Percentiles rank a stretch among this genome's conserved stretches.
Conservation (phyloP, 2,113 vertebrate genomes). For the Rattus rattus region DNA sequence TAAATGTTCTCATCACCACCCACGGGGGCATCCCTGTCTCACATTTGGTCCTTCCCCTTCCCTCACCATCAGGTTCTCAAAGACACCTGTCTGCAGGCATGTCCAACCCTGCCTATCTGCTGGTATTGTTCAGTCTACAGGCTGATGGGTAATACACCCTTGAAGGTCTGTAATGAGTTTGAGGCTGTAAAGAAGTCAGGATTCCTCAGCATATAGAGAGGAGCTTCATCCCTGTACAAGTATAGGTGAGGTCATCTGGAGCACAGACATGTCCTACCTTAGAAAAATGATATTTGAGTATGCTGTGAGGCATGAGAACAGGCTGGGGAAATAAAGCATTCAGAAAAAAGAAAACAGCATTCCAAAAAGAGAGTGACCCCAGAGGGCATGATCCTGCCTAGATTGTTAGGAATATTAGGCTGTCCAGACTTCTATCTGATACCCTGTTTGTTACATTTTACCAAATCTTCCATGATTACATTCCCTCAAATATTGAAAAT, state of each 20-base stretch:
- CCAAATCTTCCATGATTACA: not conserved
- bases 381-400: not conserved
- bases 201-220: not conserved
- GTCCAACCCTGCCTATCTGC: not conserved
- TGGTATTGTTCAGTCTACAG: not conserved
- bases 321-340: not conserved
- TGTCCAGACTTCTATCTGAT: conserved; percentile 7
- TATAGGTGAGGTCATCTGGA: not conserved
- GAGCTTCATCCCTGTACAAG: not conserved
- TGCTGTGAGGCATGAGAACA: not conserved
- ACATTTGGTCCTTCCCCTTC: not conserved
- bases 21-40: conserved; percentile 24
- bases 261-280: not conserved
- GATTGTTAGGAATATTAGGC: not conserved
- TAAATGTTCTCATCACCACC: conserved; percentile 28
- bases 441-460: conserved; percentile 26
- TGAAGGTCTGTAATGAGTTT: conserved; percentile 26
- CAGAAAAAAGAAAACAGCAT: not conserved
- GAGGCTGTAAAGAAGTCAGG: conserved; percentile 12
- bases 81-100: not conserved
- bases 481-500: conserved; percentile 41
- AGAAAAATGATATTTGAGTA: not conserved
- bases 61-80: not conserved
- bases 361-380: not conserved
- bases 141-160: not conserved